Percentiles rank a stretch among this genome's conserved stretches.
These are phyloP conservation scores for Pygmarrhopalites habei DNA, from an alignment of 1,140 invertebrate species.

Conservation along the genomic window DNA sequence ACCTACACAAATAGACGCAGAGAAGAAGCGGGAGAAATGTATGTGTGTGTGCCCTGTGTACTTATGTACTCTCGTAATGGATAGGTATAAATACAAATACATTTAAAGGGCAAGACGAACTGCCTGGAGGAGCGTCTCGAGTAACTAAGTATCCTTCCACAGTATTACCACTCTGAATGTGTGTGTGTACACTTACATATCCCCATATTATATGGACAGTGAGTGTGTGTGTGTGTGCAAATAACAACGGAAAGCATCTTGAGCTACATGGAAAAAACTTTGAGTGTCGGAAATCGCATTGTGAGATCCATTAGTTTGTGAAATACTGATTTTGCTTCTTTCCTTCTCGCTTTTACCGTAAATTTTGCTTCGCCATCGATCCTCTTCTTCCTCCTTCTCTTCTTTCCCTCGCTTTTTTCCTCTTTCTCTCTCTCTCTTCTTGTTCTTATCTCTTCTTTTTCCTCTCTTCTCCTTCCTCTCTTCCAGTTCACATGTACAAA, in stretches of 20 bases:
- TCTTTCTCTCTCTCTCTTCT: slow-evolving; percentile 6
- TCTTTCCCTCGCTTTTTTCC: neutral
- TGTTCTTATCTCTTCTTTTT: neutral
- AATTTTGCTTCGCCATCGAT: slow-evolving; percentile 16
- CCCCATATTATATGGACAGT: neutral
- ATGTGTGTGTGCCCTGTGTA: too few species aligned
- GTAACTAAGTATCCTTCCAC: too few species aligned
- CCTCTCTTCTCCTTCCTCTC: neutral
- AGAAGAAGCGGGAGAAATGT: too few species aligned
- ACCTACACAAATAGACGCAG: too few species aligned
- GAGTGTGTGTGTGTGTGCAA: neutral
- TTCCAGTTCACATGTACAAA: neutral
- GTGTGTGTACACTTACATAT: neutral
- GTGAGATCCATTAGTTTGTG: slow-evolving; percentile 21
- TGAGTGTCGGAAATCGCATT: slow-evolving; percentile 26
- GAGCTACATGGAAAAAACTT: slow-evolving; percentile 12
- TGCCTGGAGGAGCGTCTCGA: too few species aligned
- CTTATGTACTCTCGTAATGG: too few species aligned
- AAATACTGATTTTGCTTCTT: slow-evolving; percentile 26
- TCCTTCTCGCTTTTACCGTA: slow-evolving; percentile 19
- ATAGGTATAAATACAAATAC: too few species aligned
- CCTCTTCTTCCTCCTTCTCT: neutral
- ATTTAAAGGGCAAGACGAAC: too few species aligned
- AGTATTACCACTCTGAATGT: too few species aligned
- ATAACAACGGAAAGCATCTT: slow-evolving; percentile 9